Base-by-base conservation (phyloP, 1,140 invertebrate genomes). In the Achatina immaculata region DNA sequence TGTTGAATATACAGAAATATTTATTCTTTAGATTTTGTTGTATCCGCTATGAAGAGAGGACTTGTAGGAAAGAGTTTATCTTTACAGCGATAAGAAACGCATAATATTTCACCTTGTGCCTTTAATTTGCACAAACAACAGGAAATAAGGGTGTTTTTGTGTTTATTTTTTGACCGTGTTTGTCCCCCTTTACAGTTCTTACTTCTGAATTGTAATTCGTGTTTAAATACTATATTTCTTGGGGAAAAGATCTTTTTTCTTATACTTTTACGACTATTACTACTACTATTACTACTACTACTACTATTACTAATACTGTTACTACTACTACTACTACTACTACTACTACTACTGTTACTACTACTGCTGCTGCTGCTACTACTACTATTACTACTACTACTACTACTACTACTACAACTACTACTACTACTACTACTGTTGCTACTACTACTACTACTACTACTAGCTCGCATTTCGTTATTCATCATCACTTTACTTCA, bases 341-440 rank as follows among this genome's bases (percentile, higher is more conserved):
- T 14, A 68, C 40, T 66, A 68, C 40, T 3, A 68, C 76, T 78
- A 65, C 58, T 78, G 36, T 55, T 78, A 78, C 73, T 76, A 76
- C 73, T 51, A 76, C 42, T 76, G 43, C 45, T 76, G n/a, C 42
- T 76, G 43, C 58, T 78, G 6, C 58, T 78, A 65, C 58, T 78
- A 65, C 58, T 78, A 66, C 73, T 76, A 76, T 43, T 76, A 2
- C 45, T 76, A 48, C 42, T 76, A 58, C 73, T 76, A 31, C 45
- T 76, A 31, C 45, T 76, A 36, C 73, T 76, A 51, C 73, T 76
- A 4, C 71, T 76, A 51, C 45, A 24, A 48, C 45, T 76, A 76
- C 45, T 76, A 76, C 45, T 76, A 76, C 45, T 76, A 58, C 45
- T 76, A 48, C 45, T 76, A 76, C 45, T 76, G 3, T 43, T 76